Conservation (phyloP, 2,888 invertebrate species). For the Brenthis hecate region DNA sequence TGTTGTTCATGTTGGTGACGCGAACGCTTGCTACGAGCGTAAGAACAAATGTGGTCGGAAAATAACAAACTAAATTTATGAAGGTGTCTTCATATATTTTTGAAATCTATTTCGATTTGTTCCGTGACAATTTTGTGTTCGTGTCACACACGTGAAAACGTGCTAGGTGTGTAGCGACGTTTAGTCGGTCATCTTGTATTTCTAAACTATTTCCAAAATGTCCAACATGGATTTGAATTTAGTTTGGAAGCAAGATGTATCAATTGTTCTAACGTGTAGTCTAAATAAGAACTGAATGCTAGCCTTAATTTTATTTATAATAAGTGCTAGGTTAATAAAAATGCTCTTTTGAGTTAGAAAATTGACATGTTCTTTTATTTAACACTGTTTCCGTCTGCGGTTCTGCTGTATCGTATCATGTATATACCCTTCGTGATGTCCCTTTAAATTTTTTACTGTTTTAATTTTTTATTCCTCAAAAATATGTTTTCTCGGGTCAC, state of each 20-base stretch:
- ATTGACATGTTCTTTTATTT: conserved; percentile 71
- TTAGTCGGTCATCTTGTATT: conserved; percentile 22
- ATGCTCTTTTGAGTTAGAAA: conserved; percentile 81
- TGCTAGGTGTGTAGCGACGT: conserved; percentile 33
- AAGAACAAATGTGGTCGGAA: too few relatives aligned
- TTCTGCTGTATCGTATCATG: too few relatives aligned
- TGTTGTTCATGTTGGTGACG: conserved; percentile 19
- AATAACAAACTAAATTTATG: too few relatives aligned
- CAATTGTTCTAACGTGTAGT: conserved; percentile 63
- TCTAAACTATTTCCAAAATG: conserved; percentile 25
- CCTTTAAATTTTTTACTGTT: too few relatives aligned
- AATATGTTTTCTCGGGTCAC: too few relatives aligned
- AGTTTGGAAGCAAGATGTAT: conserved; percentile 47
- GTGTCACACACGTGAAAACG: conserved; percentile 32
- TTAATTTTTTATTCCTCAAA: too few relatives aligned
- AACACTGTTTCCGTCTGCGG: background rate
- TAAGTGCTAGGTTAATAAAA: conserved; percentile 80
- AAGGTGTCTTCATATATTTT: too few relatives aligned
- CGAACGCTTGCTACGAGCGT: background rate
- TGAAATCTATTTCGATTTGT: background rate
- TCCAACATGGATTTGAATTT: conserved; percentile 28
- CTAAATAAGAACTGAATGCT: conserved; percentile 80
- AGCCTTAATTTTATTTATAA: conserved; percentile 81
- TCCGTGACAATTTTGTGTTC: background rate
- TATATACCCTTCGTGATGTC: too few relatives aligned